Conservation (phyloP, 2,797 vertebrate species). For the Gymnothorax reevesii region DNA sequence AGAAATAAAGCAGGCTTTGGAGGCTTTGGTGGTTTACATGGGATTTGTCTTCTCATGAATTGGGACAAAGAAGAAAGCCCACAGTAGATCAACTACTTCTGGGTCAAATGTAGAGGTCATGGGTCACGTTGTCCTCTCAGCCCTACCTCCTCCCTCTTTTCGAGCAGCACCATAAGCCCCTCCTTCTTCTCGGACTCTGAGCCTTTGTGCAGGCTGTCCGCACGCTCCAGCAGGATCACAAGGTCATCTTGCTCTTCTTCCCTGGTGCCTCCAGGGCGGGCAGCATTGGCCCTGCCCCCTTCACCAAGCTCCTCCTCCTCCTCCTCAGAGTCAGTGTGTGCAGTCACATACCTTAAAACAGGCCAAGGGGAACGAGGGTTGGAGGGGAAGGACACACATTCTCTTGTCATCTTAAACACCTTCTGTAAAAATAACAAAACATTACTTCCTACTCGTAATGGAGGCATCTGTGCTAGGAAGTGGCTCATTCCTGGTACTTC, state of each 20-base stretch:
- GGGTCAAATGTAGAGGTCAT: slow-evolving; percentile 19
- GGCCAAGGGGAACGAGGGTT: slow-evolving; percentile 12
- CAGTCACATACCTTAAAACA: slow-evolving; percentile 88
- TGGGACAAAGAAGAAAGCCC: neutral
- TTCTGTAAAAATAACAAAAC: neutral
- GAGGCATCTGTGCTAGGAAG: neutral
- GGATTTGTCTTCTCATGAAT: neutral
- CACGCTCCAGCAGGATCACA: slow-evolving; percentile 70
- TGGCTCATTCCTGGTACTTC: neutral
- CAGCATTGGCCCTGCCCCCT: slow-evolving; percentile 25
- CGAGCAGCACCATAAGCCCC: slow-evolving; percentile 76
- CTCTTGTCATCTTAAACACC: neutral
- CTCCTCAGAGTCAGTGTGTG: slow-evolving; percentile 83
- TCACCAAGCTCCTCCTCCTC: slow-evolving; percentile 65
- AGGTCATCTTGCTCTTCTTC: slow-evolving; percentile 71
- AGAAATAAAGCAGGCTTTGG: too few relatives aligned
- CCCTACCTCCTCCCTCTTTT: slow-evolving; percentile 79
- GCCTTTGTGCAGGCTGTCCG: slow-evolving; percentile 76
- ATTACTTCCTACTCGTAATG: neutral
- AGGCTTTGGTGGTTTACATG: neutral
- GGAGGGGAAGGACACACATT: neutral
- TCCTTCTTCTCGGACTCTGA: slow-evolving; percentile 77
- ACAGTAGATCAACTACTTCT: neutral
- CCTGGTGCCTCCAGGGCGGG: slow-evolving; percentile 32
- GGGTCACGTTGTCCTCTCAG: neutral